phyloP scores from a whole-genome alignment of 2,888 invertebrate genomes.

The Acrocyrtus sp. region DNA sequence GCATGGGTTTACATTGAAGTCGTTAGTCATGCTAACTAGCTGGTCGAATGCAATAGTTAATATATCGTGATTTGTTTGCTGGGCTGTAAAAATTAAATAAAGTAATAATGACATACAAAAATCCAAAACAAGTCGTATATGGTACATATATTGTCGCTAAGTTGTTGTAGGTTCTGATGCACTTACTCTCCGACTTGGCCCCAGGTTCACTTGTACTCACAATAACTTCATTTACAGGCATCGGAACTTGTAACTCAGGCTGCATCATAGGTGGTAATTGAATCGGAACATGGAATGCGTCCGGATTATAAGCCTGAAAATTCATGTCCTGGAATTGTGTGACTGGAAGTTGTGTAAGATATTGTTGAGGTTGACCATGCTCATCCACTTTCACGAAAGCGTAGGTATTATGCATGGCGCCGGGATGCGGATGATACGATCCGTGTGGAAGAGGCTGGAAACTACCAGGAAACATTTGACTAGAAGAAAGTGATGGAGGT shows the following conservation, averaged over 20 bases:
- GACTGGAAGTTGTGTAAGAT: conserved; percentile 7
- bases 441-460: not conserved
- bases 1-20: no score
- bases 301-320: not conserved
- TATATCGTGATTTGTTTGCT: conserved; percentile 41
- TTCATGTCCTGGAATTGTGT: not conserved
- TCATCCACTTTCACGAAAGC: conserved; percentile 23
- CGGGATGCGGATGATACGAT: not conserved
- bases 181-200: conserved; percentile 20
- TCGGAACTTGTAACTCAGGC: no score
- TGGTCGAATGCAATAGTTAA: conserved; percentile 46
- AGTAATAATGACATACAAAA: not conserved
- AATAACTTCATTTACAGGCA: conserved; percentile 31
- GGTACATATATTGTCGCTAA: no score
- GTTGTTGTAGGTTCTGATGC: no score
- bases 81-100: conserved; percentile 2
- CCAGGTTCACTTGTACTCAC: conserved; percentile 36
- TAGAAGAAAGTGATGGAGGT: not conserved
- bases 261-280: conserved; percentile 3
- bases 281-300: not conserved
- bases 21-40: conserved; percentile 20
- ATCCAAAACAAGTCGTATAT: no score
- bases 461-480: not conserved
- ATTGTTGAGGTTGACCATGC: conserved; percentile 17
- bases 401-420: not conserved